These are phyloP conservation scores for Cheilosia soror DNA, from an alignment of 2,888 invertebrate genomes.

Conservation along the genomic window DNA sequence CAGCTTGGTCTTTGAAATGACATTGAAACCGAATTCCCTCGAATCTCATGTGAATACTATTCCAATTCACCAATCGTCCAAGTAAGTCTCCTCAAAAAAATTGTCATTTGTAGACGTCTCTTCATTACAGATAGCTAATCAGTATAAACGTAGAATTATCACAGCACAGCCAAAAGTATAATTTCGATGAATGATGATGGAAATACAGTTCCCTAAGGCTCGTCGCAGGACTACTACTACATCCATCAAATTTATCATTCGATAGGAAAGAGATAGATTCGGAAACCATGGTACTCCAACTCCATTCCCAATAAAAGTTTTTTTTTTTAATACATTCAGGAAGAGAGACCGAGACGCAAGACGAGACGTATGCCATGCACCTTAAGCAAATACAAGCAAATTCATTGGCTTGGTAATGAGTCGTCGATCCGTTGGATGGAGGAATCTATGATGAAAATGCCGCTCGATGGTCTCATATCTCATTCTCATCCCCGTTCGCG, in stretches of 20 bases:
- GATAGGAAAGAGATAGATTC: neutral
- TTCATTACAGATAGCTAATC: no score
- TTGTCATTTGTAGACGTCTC: neutral
- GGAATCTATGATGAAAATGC: slow-evolving; percentile 8
- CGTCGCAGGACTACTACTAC: slow-evolving; percentile 9
- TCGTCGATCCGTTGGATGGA: neutral
- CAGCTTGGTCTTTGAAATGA: no score
- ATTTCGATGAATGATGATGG: slow-evolving; percentile 56
- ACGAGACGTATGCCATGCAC: slow-evolving; percentile 18
- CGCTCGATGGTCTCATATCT: slow-evolving; percentile 42
- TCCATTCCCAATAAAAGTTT: slow-evolving; percentile 27
- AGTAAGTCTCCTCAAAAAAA: slow-evolving; percentile 10
- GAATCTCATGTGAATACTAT: no score
- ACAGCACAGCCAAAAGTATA: slow-evolving; percentile 39
- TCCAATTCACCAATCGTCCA: no score
- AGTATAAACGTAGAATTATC: slow-evolving; percentile 7
- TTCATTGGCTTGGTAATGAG: slow-evolving; percentile 51
- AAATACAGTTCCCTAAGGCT: slow-evolving; percentile 26
- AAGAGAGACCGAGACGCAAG: slow-evolving; percentile 11
- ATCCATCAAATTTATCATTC: slow-evolving; percentile 54
- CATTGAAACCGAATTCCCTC: no score
- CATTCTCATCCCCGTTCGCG: slow-evolving; percentile 29
- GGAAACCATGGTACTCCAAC: neutral
- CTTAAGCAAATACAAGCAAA: slow-evolving; percentile 28
- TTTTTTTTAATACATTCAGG: slow-evolving; percentile 50